These are phyloP conservation scores for Leptopterna dolabrata DNA, from an alignment of 2,888 invertebrate species.

Conservation along the genomic window DNA sequence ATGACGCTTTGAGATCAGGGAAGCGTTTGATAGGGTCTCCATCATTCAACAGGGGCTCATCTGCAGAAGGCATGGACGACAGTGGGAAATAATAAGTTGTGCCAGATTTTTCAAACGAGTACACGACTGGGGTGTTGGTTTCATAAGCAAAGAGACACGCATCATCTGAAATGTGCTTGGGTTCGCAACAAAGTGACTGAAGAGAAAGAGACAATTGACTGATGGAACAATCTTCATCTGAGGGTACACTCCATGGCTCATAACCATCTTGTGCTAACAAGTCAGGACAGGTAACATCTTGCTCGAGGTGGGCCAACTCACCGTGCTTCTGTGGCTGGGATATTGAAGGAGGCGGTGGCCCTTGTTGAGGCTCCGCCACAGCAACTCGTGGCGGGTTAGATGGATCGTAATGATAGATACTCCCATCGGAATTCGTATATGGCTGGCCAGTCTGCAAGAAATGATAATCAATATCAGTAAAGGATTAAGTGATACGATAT, in stretches of 20 bases:
- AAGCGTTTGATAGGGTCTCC: neutral
- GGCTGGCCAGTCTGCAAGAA: constrained; percentile 77
- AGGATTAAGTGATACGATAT: neutral
- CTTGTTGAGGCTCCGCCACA: constrained; percentile 1
- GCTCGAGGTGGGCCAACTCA: constrained; percentile 35
- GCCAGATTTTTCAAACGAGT: constrained; percentile 50
- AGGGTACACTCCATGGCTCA: neutral
- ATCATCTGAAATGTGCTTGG: neutral
- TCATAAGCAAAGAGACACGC: neutral
- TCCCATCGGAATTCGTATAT: constrained; percentile 80
- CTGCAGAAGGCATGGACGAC: neutral
- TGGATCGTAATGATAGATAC: constrained; percentile 82
- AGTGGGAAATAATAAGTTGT: constrained; percentile 48
- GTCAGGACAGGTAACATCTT: neutral
- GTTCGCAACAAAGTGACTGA: neutral
- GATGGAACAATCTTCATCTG: neutral
- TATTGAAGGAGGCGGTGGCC: constrained; percentile 36
- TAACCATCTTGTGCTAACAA: neutral
- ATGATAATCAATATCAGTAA: neutral
- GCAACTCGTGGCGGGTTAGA: constrained; percentile 72
- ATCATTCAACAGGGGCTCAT: neutral
- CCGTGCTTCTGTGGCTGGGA: constrained; percentile 55
- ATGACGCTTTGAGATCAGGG: neutral
- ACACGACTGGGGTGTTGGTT: constrained; percentile 26
- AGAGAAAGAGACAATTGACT: neutral